A percentile compares a stretch with the other conserved stretches of the same genome.
Evolutionary conservation across 2,797 vertebrate species (phyloP).

Genomic region (Muscicapa striata): DNA sequence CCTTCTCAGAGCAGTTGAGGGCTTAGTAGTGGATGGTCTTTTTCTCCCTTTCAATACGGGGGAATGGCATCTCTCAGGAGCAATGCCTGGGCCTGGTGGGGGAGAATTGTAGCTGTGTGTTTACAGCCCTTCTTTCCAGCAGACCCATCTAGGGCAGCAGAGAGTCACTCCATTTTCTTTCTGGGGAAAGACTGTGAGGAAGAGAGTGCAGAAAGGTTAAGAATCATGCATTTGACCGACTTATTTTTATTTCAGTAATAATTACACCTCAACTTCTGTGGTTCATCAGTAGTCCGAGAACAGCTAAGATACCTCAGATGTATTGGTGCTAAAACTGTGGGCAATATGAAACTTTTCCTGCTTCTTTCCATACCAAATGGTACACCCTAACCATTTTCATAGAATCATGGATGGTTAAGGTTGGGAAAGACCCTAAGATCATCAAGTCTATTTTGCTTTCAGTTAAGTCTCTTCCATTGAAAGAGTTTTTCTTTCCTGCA

Average conservation of each 20-base stretch:
- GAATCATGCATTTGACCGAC: not conserved
- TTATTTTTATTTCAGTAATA: not conserved
- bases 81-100: not conserved
- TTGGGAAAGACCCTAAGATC: not conserved
- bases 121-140: not conserved
- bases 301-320: not conserved
- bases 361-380: not conserved
- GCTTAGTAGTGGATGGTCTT: not conserved
- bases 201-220: not conserved
- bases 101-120: not conserved
- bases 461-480: not conserved
- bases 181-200: not conserved
- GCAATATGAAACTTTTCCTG: accelerated
- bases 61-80: not conserved
- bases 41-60: accelerated
- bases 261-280: not conserved
- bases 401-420: not conserved
- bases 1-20: not conserved
- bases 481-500: not conserved
- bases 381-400: not conserved
- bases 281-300: not conserved
- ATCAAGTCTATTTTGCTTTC: not conserved
- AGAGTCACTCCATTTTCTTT: not conserved
- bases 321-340: not conserved
- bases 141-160: not conserved